A percentile compares a stretch with the other conserved stretches of the same genome.
Conservation (phyloP, 2,797 vertebrate genomes). For the Pygocentrus nattereri region DNA sequence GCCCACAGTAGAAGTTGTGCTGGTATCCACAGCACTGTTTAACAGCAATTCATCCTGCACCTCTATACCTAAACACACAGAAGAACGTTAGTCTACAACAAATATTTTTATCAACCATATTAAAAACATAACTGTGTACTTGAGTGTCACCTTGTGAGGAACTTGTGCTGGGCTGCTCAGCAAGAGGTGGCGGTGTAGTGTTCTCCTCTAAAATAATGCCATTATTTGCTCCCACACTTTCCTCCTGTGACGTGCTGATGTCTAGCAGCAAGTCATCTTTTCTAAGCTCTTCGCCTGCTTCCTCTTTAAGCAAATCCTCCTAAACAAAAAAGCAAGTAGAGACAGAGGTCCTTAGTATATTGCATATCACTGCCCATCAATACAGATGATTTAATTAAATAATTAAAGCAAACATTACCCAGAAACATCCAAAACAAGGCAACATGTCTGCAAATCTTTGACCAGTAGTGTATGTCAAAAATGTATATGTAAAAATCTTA, state of each 20-base stretch:
- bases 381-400: no score
- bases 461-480: neutral
- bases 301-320: conserved; percentile 70
- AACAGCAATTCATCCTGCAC: conserved; percentile 65
- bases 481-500: neutral
- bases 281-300: conserved; percentile 44
- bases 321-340: conserved; percentile 67
- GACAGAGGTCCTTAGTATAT: neutral
- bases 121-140: neutral
- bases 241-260: conserved; percentile 47
- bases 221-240: conserved; percentile 51
- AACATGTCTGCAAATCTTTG: neutral
- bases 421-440: neutral
- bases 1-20: conserved; percentile 43
- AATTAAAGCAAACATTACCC: no score
- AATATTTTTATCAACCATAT: neutral
- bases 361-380: neutral
- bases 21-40: conserved; percentile 57
- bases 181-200: conserved; percentile 41
- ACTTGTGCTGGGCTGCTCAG: conserved; percentile 16
- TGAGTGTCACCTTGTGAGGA: conserved; percentile 28
- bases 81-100: conserved; percentile 2
- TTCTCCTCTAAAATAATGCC: conserved; percentile 70
- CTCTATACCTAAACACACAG: conserved; percentile 20
- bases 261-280: conserved; percentile 51